These are phyloP conservation scores for Malacoctenus gilli DNA, from an alignment of 2,797 vertebrate species.

Conservation along the genomic window DNA sequence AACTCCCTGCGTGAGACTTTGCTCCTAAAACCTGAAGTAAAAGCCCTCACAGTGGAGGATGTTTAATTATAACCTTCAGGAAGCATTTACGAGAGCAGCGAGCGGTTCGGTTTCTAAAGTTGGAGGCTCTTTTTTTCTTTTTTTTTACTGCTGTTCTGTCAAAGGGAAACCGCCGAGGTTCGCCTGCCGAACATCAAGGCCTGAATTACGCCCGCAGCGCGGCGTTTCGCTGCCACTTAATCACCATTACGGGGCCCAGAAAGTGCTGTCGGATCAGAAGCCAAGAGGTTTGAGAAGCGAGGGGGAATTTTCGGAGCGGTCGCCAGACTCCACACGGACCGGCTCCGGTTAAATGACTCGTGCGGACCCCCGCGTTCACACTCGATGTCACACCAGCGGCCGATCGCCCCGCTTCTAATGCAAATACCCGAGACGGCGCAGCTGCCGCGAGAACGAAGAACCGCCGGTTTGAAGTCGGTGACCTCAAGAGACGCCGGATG, in stretches of 20 bases:
- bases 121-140: too few relatives aligned
- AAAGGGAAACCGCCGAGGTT: slow-evolving; percentile 28
- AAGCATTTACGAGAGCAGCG: slow-evolving; percentile 15
- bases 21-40: background rate
- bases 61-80: slow-evolving; percentile 22
- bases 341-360: slow-evolving; percentile 17
- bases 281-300: slow-evolving; percentile 22
- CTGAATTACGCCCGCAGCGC: background rate
- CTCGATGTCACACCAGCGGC: slow-evolving; percentile 12
- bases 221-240: slow-evolving; percentile 20
- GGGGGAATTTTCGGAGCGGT: slow-evolving; percentile 13
- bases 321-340: slow-evolving; percentile 16
- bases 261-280: slow-evolving; percentile 19
- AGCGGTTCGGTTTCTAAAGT: slow-evolving; percentile 2
- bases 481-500: too few relatives aligned
- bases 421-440: background rate
- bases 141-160: slow-evolving; percentile 16
- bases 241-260: slow-evolving; percentile 40
- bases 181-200: slow-evolving; percentile 7
- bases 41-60: background rate
- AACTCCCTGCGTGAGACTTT: background rate
- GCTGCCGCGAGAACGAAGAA: background rate
- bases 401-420: background rate
- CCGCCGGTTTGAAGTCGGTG: background rate
- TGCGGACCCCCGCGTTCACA: slow-evolving; percentile 6